Percentiles rank a stretch among this genome's conserved stretches.
Evolutionary conservation across 2,888 invertebrate genomes (phyloP).

Genomic region (Pecten maximus): DNA sequence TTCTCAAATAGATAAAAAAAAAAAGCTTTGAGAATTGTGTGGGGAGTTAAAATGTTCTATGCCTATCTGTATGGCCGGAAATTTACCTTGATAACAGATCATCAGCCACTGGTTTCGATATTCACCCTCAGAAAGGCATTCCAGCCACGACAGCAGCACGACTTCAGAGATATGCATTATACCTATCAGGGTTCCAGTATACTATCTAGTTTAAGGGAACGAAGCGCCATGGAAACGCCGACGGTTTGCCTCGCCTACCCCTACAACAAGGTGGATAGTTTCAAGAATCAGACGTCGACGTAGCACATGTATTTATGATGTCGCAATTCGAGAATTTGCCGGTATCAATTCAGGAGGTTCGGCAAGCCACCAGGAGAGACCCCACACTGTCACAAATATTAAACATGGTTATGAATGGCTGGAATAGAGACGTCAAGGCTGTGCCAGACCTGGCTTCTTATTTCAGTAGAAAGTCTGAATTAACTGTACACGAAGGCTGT

Average conservation of each 20-base stretch:
- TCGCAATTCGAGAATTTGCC: slow-evolving; percentile 72
- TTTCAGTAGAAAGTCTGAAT: slow-evolving; percentile 45
- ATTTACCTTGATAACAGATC: slow-evolving; percentile 75
- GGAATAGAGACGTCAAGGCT: slow-evolving; percentile 37
- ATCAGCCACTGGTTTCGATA: slow-evolving; percentile 57
- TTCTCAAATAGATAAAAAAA: slow-evolving; percentile 81
- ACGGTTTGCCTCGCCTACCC: slow-evolving; percentile 53
- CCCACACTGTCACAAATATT: slow-evolving; percentile 47
- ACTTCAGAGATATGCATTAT: slow-evolving; percentile 28
- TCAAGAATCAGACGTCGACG: not conserved
- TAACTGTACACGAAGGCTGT: slow-evolving; percentile 63
- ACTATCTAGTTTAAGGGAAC: slow-evolving; percentile 45
- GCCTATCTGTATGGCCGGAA: slow-evolving; percentile 79
- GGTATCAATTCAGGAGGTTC: slow-evolving; percentile 45
- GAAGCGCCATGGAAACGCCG: slow-evolving; percentile 53
- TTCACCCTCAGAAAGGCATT: slow-evolving; percentile 61
- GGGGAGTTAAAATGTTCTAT: slow-evolving; percentile 81
- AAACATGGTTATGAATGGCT: slow-evolving; percentile 52
- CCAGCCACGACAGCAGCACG: slow-evolving; percentile 57
- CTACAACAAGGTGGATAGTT: slow-evolving; percentile 31
- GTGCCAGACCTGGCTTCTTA: slow-evolving; percentile 47
- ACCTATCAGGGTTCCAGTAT: slow-evolving; percentile 45
- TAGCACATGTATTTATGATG: too few species aligned
- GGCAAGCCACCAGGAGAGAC: slow-evolving; percentile 47
- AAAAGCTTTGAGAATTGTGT: slow-evolving; percentile 80